Conservation (phyloP, 92 coral and sea anemone species). For the Porites rus region DNA sequence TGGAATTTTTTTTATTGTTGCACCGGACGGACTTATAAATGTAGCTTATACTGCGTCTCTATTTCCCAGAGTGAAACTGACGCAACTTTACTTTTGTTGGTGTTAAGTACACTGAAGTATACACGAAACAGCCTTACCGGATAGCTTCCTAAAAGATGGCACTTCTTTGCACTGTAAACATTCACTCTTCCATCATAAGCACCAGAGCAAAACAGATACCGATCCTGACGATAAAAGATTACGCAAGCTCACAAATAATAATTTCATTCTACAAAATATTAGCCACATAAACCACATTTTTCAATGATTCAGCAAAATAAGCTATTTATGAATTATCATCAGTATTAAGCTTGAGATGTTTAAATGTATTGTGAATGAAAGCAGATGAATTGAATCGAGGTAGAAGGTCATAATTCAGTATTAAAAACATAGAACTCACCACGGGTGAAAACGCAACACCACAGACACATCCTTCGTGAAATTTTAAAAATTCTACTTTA, state of each 20-base stretch:
- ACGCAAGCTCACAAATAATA: not conserved
- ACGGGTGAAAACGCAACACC: conserved; percentile 92
- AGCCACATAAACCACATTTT: not conserved
- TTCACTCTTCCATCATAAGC: conserved; percentile 93
- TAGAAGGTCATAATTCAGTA: not conserved
- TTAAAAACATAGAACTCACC: conserved; percentile 52
- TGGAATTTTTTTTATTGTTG: too few species aligned
- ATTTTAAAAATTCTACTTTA: conserved; percentile 79
- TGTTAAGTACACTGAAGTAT: too few species aligned
- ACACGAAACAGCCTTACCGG: conserved; percentile 54
- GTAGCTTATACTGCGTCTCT: too few species aligned
- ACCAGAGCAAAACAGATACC: conserved; percentile 92
- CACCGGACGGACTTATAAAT: too few species aligned
- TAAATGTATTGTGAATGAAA: not conserved
- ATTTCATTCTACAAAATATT: too few species aligned
- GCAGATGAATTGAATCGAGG: not conserved
- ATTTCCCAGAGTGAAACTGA: too few species aligned
- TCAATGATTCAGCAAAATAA: not conserved
- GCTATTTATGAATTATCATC: too few species aligned
- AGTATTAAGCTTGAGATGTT: too few species aligned
- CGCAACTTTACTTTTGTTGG: too few species aligned
- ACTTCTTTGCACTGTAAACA: conserved; percentile 87
- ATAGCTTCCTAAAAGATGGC: conserved; percentile 84
- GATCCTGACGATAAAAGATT: conserved; percentile 59
- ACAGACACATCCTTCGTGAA: conserved; percentile 87